Percentiles rank a stretch among this genome's conserved stretches.
Conservation (phyloP, 2,797 vertebrate genomes). For the Acropternis orthonyx region DNA sequence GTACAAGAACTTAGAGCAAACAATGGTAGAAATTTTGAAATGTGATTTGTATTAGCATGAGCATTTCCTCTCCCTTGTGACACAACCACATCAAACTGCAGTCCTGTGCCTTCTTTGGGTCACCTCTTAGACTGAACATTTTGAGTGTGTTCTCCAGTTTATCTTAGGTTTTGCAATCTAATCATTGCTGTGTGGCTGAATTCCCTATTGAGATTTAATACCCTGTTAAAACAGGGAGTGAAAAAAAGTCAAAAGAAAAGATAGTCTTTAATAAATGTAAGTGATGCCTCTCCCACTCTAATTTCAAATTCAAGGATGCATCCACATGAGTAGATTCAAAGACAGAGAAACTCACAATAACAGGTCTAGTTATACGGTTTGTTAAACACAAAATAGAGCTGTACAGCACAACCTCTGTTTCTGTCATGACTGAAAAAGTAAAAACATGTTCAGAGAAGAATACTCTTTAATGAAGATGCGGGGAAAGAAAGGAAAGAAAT, state of each 20-base stretch:
- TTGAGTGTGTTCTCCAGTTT: not conserved
- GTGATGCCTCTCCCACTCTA: not conserved
- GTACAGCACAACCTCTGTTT: conserved; percentile 21
- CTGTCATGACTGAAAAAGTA: conserved; percentile 35
- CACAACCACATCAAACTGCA: not conserved
- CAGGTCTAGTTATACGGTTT: conserved; percentile 30
- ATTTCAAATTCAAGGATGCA: conserved; percentile 42
- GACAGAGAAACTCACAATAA: conserved; percentile 17
- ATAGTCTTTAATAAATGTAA: conserved; percentile 38
- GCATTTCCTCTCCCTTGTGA: not conserved
- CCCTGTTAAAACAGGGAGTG: not conserved
- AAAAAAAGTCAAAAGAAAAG: conserved; percentile 29
- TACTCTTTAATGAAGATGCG: conserved; percentile 27
- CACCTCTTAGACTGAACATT: not conserved
- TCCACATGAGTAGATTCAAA: conserved; percentile 19
- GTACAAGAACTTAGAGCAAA: not conserved
- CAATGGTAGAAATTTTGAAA: not conserved
- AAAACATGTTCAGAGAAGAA: conserved; percentile 35
- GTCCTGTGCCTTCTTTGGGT: not conserved
- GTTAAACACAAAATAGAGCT: conserved; percentile 49
- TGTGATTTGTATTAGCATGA: not conserved
- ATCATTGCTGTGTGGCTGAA: not conserved
- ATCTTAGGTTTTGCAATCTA: conserved; percentile 16
- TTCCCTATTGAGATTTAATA: not conserved
- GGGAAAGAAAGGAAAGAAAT: not conserved